Evolutionary conservation across 1,140 invertebrate species (phyloP).

Genomic region (Drosophila sucinea): DNA sequence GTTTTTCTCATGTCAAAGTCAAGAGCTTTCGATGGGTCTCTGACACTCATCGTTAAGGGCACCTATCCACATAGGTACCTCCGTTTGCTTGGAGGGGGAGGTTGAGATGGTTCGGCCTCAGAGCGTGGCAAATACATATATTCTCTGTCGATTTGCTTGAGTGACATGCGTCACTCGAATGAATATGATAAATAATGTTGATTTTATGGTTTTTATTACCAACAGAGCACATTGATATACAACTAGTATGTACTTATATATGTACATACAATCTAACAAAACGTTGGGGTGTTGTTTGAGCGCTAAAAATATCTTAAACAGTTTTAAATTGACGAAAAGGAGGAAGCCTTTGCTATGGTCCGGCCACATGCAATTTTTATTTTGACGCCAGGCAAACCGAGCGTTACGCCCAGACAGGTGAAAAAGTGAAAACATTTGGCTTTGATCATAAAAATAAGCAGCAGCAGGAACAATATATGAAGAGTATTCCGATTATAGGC

Average conservation of each 20-base stretch:
- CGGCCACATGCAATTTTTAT: conserved; percentile 23
- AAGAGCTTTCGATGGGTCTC: conserved; percentile 46
- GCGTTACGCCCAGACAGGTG: conserved; percentile 49
- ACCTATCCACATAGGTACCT: neutral
- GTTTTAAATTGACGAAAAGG: conserved; percentile 24
- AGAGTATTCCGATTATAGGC: neutral
- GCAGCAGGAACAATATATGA: conserved; percentile 1
- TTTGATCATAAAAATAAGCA: conserved; percentile 7
- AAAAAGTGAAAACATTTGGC: conserved; percentile 50
- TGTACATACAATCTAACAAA: conserved; percentile 27
- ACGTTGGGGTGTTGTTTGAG: conserved; percentile 30
- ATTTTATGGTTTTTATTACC: conserved; percentile 74
- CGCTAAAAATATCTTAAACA: conserved; percentile 55
- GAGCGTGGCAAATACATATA: conserved; percentile 1
- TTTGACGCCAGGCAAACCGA: conserved; percentile 46
- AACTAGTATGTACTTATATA: neutral
- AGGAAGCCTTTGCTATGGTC: neutral
- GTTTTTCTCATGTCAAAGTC: conserved; percentile 64
- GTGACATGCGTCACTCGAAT: conserved; percentile 68
- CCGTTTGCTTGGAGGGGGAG: no score
- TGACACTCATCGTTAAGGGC: neutral
- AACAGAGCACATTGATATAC: conserved; percentile 16
- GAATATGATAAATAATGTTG: conserved; percentile 69
- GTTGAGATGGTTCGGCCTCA: neutral
- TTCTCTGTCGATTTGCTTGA: conserved; percentile 51